phyloP scores from a whole-genome alignment of 2,113 vertebrate genomes.

The Lycaon pictus region DNA sequence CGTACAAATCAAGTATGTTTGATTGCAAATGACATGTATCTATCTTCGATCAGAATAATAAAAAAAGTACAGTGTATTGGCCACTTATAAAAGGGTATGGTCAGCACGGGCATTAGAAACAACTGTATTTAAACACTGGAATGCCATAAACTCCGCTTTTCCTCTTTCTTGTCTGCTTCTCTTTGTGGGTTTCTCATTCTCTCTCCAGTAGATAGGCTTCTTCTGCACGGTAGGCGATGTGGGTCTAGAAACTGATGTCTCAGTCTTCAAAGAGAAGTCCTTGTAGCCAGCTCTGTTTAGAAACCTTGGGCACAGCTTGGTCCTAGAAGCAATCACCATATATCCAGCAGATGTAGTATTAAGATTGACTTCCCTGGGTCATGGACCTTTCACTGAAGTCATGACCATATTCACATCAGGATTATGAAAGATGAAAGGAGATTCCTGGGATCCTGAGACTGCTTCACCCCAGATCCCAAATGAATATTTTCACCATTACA shows the following conservation, averaged over 20 bases:
- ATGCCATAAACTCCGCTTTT: background rate
- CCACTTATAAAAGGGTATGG: background rate
- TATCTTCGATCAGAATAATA: background rate
- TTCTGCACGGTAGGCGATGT: background rate
- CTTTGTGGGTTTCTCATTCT: background rate
- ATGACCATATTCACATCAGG: background rate
- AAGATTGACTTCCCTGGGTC: background rate
- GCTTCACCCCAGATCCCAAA: background rate
- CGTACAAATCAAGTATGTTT: background rate
- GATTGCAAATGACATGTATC: background rate
- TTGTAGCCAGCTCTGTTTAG: background rate
- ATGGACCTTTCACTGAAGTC: background rate
- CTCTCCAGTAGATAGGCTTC: background rate
- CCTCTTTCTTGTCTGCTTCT: background rate
- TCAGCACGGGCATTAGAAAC: background rate
- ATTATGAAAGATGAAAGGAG: background rate
- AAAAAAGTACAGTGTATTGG: background rate
- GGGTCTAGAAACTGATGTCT: background rate
- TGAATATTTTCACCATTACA: background rate
- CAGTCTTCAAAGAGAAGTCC: background rate
- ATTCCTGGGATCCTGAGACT: background rate
- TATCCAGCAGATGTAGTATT: background rate
- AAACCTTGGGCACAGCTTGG: background rate
- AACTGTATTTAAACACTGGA: background rate
- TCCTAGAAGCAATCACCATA: background rate